A percentile compares a stretch with the other conserved stretches of the same genome.
Conservation (phyloP, 2,797 vertebrate species). For the Eulemur coronatus region DNA sequence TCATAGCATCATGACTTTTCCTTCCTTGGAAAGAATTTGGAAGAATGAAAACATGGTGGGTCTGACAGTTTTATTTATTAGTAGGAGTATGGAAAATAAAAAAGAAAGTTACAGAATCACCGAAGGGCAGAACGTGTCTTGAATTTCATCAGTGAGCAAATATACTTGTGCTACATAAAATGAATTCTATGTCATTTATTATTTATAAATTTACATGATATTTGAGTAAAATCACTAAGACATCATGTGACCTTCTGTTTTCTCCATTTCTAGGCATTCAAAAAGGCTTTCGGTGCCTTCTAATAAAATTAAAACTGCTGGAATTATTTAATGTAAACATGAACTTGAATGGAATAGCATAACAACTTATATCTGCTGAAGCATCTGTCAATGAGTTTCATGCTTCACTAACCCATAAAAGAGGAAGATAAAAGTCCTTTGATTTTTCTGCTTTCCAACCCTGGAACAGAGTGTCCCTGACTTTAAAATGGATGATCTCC, state of each 20-base stretch:
- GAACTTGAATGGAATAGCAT: neutral
- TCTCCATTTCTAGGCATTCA: constrained; percentile 33
- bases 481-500: constrained; percentile 51
- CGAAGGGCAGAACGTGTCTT: neutral
- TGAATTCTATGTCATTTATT: neutral
- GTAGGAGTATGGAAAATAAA: neutral
- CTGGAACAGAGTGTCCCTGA: neutral
- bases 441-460: constrained; percentile 51
- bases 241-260: neutral
- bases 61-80: neutral
- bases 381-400: constrained; percentile 54
- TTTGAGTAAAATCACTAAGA: neutral
- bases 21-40: neutral
- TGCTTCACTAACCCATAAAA: constrained; percentile 42
- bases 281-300: neutral
- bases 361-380: constrained; percentile 12
- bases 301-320: constrained; percentile 25
- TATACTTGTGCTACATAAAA: neutral
- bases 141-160: neutral
- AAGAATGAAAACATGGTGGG: neutral
- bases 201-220: neutral
- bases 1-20: neutral
- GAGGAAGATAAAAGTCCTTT: constrained; percentile 44
- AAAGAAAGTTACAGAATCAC: neutral
- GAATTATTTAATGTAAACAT: constrained; percentile 53